A percentile compares a stretch with the other conserved stretches of the same genome.
Evolutionary conservation across 2,113 vertebrate species (phyloP).

Genomic region (Atrichornis clamosus): DNA sequence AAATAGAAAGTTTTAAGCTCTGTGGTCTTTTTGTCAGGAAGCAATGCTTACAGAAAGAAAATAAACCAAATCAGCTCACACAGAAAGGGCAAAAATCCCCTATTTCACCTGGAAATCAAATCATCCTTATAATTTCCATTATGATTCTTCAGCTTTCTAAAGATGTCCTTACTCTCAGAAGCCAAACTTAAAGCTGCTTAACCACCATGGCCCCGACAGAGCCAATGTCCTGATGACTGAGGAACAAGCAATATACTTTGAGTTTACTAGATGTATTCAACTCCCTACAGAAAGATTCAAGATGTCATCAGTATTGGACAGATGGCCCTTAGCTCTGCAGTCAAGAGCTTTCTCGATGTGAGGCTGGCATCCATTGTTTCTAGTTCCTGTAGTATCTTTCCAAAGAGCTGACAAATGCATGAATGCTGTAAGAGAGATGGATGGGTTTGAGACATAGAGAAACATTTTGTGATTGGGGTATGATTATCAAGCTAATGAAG

Average conservation of each 20-base stretch:
- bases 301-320: neutral
- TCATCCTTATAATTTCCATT: neutral
- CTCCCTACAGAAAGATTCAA: neutral
- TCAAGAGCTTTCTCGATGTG: neutral
- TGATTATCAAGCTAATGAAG: neutral
- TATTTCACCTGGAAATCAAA: neutral
- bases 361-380: neutral
- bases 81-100: neutral
- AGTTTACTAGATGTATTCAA: neutral
- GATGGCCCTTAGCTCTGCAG: neutral
- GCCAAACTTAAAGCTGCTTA: neutral
- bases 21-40: neutral
- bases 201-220: neutral
- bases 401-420: neutral
- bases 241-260: neutral
- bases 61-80: neutral
- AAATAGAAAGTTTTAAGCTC: neutral
- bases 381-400: neutral
- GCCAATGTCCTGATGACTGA: neutral
- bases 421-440: neutral
- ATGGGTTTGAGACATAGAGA: neutral
- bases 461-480: neutral
- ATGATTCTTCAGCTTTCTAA: neutral
- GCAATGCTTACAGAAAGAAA: neutral
- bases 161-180: neutral